phyloP scores from a whole-genome alignment of 2,797 vertebrate genomes.

The Molossus alvarezi region DNA sequence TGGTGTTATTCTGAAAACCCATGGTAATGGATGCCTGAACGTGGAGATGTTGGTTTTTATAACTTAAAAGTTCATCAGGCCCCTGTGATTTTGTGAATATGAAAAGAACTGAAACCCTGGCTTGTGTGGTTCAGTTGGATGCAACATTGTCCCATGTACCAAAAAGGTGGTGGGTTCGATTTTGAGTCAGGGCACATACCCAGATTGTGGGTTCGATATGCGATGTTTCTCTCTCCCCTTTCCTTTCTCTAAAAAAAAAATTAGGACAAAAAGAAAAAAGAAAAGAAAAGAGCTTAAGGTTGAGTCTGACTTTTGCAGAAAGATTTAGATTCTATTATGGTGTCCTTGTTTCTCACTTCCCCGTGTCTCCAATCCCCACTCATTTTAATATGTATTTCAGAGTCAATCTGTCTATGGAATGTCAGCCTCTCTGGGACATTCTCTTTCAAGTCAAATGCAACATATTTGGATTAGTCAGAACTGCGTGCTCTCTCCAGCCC shows the following conservation, averaged over 20 bases:
- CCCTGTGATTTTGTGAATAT: not conserved
- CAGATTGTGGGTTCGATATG: too few species aligned
- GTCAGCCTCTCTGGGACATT: not conserved
- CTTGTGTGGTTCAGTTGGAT: too few species aligned
- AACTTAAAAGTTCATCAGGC: not conserved
- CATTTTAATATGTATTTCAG: slow-evolving; percentile 1
- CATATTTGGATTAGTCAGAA: not conserved
- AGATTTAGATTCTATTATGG: not conserved
- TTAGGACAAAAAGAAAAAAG: too few species aligned
- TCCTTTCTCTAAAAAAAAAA: too few species aligned
- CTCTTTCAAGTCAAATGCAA: not conserved
- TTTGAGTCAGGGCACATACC: too few species aligned
- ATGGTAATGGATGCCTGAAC: not conserved
- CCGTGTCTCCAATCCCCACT: not conserved
- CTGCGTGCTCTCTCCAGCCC: not conserved
- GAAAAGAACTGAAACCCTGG: not conserved
- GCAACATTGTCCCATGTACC: too few species aligned
- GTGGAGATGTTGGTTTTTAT: not conserved
- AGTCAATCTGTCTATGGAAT: not conserved
- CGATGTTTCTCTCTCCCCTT: too few species aligned
- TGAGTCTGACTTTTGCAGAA: not conserved
- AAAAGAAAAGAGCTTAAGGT: not conserved
- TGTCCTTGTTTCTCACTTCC: not conserved
- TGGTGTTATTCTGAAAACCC: not conserved
- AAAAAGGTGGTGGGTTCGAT: too few species aligned